These are phyloP conservation scores for Heliopora coerulea DNA, from an alignment of 92 coral and sea anemone species.

Conservation along the genomic window DNA sequence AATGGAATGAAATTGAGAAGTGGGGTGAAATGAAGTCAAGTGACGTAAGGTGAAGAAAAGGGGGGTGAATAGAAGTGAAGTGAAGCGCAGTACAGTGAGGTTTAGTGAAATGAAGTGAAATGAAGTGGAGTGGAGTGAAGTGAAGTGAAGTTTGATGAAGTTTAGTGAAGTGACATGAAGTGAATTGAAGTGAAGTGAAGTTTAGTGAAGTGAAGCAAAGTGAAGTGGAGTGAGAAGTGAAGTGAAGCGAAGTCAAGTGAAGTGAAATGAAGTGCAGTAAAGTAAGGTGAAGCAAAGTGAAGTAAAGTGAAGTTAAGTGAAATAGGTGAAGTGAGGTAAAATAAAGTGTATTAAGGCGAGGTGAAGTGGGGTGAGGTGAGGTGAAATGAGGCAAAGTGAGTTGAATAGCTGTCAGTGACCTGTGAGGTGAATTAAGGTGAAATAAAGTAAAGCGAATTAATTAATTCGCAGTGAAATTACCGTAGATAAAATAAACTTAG, in stretches of 20 bases:
- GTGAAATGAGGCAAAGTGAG: no score
- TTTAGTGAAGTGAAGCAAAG: background rate
- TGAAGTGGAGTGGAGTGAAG: slow-evolving; percentile 5
- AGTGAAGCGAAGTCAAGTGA: background rate
- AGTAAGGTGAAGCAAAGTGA: background rate
- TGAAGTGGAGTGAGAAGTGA: background rate
- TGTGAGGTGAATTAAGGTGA: no score
- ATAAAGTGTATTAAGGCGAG: no score
- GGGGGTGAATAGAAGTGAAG: background rate
- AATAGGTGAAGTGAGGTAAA: background rate
- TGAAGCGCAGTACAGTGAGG: background rate
- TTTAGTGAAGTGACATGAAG: background rate
- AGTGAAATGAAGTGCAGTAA: background rate
- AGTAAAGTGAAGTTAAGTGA: background rate
- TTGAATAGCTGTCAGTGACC: no score
- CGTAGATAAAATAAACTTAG: no score
- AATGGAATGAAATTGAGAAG: background rate
- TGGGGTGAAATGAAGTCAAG: background rate
- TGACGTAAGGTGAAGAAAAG: background rate
- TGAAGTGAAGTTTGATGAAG: background rate
- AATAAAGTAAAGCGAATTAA: no score
- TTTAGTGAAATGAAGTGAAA: background rate
- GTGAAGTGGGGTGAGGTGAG: no score
- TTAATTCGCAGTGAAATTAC: no score
- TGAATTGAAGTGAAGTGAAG: background rate